Conservation (phyloP, 1,140 invertebrate genomes). For the Lutraria rhynchaena region DNA sequence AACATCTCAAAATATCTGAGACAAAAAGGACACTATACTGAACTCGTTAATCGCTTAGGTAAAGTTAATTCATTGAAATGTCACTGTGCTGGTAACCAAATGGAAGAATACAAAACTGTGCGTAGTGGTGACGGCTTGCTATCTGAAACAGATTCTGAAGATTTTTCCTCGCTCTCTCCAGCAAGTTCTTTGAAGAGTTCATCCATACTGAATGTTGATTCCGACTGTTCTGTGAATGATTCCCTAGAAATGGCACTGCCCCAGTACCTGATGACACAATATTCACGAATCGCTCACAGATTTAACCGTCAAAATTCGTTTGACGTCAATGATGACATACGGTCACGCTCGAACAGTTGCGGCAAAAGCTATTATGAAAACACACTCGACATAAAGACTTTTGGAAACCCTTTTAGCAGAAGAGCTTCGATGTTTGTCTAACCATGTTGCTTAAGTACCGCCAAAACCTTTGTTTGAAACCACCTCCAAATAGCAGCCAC, state of each 20-base stretch:
- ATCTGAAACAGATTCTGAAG: background rate
- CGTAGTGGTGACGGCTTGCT: background rate
- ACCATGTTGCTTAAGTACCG: too few relatives aligned
- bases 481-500: too few relatives aligned
- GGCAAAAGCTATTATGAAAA: background rate
- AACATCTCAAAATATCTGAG: background rate
- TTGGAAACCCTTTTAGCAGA: background rate
- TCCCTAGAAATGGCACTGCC: background rate
- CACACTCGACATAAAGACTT: background rate
- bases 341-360: conserved; percentile 14
- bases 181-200: background rate
- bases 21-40: background rate
- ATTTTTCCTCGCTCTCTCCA: background rate
- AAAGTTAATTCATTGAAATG: conserved; percentile 4
- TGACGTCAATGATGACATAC: background rate
- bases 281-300: background rate
- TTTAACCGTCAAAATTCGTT: background rate
- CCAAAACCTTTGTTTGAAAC: too few relatives aligned
- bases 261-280: background rate
- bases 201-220: background rate
- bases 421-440: conserved; percentile 25
- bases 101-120: background rate
- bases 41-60: background rate
- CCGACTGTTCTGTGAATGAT: too few relatives aligned
- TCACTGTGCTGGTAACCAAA: background rate